Conservation (phyloP, 2,888 invertebrate species). For the Teleogryllus oceanicus region DNA sequence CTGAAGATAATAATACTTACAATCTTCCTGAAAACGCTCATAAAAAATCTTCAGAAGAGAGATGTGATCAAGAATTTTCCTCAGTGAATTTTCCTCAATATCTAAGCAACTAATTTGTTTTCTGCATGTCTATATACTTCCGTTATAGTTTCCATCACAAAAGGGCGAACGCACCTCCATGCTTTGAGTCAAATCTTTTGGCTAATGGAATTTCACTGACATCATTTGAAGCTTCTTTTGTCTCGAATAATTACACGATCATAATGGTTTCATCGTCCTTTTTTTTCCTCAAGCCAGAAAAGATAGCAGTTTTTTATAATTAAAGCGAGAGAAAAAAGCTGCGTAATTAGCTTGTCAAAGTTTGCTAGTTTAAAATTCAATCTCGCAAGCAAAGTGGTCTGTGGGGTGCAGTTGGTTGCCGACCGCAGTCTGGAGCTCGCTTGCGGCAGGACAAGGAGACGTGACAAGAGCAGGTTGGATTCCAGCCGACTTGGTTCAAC, state of each 20-base stretch:
- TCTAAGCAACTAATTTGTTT: not conserved
- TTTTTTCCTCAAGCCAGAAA: not conserved
- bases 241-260: not conserved
- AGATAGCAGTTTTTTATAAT: conserved; percentile 3
- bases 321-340: not conserved
- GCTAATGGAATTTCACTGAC: not conserved
- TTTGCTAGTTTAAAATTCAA: conserved; percentile 10
- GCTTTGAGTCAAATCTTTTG: not conserved
- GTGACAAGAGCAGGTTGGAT: not conserved
- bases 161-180: not conserved
- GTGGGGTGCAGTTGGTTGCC: not conserved
- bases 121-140: not conserved
- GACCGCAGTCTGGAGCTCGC: not conserved
- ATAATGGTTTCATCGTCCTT: not conserved
- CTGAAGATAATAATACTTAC: no score
- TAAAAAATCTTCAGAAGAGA: no score
- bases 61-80: no score
- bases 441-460: not conserved
- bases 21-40: no score
- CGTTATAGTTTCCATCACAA: not conserved
- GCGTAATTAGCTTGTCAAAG: conserved; percentile 18
- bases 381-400: not conserved
- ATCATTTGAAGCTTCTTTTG: conserved; percentile 11
- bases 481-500: not conserved
- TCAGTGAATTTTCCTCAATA: no score